Evolutionary conservation across 2,797 vertebrate species (phyloP), one percentile per base, ranked within the genome.

Genomic region (Ambastaia sidthimunki): DNA sequence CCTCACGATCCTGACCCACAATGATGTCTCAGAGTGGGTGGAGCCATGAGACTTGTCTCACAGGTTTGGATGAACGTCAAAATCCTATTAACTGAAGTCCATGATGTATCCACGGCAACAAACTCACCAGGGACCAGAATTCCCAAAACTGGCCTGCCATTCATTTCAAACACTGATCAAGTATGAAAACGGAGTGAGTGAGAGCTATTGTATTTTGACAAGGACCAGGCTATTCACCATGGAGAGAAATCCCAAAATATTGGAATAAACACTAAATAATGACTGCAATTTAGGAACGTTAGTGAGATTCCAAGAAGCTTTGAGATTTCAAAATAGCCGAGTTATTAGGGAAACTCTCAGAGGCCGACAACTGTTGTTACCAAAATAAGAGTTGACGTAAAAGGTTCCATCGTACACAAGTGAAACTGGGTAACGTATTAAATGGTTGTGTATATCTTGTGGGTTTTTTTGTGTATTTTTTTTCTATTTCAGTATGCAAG

Each of bases 151-250:
- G 31, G 54, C 21, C 5, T 34, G 54, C 31, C 75, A 69, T 4
- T 34, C 13, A 69, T 59, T 37, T 69, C 23, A 59, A 69, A 69
- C 7, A 34, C 37, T 13, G 48, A 31, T 54, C 12, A 63, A 74
- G 25, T 16, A 18, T 31, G 7, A 19, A 65, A 75, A 19, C 12
- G 1, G 23, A 63, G 72, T 34, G 28, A 77, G 54, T 69, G 37
- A 69, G 16, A 69, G 7, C 23, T 34, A 28, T 50, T 71, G 76
- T 54, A 37, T 71, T 50, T n/a, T 71, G 68, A 71, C 76, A 19
- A 31, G 57, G 25, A 78, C 44, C 76, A 71, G 47, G 57, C 57
- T n/a, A 52, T 47, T 78, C 68, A 71, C 76, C 76, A 78, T 78
- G 76, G 68, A 71, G 57, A 78, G 15, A 23, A 54, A 78, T 78